Base-by-base conservation (phyloP, 2,113 vertebrate genomes). In the Chionomys nivalis region DNA sequence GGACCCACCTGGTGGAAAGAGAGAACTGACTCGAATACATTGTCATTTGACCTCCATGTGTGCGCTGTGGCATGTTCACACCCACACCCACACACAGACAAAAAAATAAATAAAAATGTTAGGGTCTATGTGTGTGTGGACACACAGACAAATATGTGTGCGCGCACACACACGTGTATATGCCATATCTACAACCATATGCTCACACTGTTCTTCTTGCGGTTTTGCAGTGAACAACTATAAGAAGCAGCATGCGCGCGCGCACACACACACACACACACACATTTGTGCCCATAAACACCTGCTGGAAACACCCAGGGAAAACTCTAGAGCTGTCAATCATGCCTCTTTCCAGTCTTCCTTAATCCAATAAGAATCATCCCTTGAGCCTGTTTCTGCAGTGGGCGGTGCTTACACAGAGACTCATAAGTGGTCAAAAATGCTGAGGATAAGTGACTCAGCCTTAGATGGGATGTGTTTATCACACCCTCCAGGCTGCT, bases 221-320 rank as follows among this genome's bases (percentile, higher is more conserved):
- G 23, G 79, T n/a, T 58, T 70, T n/a, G 19, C 12, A 87, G 82
- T 33, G 63, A 68, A 28, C 36, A 68, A 11, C 16, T 70, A 26
- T 6, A 26, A 24, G 55, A 10, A 10, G n/a, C 0, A 16, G 3
- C 52, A 70, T 1, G 4, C 31, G 44, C 0, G 24, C 55, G 55
- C 5, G 5, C 24, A 66, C 3, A 8, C 24, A 44, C 21, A 76
- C n/a, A 39, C 33, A n/a, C 33, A 52, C 66, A 68, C 66, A 68
- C 66, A 68, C 52, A 70, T 63, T 39, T 28, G 9, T 9, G 2
- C 17, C 7, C 13, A 73, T 28, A 44, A 44, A 12, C 39, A 31
- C 31, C 24, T 7, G 12, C 66, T 3, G 44, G 44, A 52, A 73
- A 13, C 5, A 1, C n/a, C 11, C 14, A 0, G 0, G 2, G 44